These are phyloP conservation scores for Spea hammondii DNA, from an alignment of 2,797 vertebrate genomes.

Conservation along the genomic window DNA sequence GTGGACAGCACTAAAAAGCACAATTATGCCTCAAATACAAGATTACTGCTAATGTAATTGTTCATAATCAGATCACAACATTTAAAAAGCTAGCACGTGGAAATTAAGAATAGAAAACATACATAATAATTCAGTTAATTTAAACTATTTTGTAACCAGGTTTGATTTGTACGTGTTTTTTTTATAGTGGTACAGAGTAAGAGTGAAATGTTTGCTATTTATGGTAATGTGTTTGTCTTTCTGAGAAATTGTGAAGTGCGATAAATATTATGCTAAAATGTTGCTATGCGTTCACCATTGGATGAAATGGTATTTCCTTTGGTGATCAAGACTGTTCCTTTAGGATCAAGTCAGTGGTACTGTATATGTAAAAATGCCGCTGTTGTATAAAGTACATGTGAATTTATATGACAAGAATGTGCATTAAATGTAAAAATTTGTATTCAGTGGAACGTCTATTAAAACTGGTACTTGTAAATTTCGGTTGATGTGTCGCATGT, in stretches of 20 bases:
- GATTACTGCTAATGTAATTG: too few relatives aligned
- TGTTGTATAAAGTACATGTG: conserved; percentile 69
- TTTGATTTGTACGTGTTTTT: not conserved
- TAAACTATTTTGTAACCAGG: not conserved
- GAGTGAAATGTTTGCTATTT: not conserved
- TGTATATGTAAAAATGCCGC: conserved; percentile 58
- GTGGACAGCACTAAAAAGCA: too few relatives aligned
- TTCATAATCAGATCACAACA: too few relatives aligned
- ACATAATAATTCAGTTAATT: too few relatives aligned
- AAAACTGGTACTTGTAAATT: conserved; percentile 64
- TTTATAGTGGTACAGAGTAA: conserved; percentile 1
- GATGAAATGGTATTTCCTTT: conserved; percentile 58
- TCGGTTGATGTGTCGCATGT: conserved; percentile 26
- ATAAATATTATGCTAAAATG: not conserved
- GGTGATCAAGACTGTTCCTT: conserved; percentile 67
- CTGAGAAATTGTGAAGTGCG: conserved; percentile 4
- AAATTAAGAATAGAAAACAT: too few relatives aligned
- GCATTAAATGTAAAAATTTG: conserved; percentile 70
- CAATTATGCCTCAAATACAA: too few relatives aligned
- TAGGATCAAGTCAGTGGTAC: conserved; percentile 67
- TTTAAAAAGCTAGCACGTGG: too few relatives aligned
- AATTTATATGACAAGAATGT: conserved; percentile 68
- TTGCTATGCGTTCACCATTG: conserved; percentile 23
- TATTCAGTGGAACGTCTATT: conserved; percentile 71
- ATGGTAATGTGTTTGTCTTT: not conserved